These are phyloP conservation scores for Drosophila histrio DNA, from an alignment of 2,888 invertebrate species.

Conservation along the genomic window DNA sequence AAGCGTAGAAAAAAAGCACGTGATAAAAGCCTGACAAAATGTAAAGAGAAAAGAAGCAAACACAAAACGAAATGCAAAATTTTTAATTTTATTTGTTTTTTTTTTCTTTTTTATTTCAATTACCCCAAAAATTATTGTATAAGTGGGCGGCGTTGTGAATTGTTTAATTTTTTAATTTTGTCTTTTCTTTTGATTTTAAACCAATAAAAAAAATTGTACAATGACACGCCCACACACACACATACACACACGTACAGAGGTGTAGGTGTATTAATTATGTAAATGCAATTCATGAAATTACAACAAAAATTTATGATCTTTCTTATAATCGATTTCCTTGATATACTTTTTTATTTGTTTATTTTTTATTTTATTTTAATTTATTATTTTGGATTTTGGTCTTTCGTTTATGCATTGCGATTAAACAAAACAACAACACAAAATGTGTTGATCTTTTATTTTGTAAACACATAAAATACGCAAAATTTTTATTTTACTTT, in stretches of 20 bases:
- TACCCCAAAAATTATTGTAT: neutral
- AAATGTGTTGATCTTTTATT: slow-evolving; percentile 56
- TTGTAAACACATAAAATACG: slow-evolving; percentile 36
- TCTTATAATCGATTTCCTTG: neutral
- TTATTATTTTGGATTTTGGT: slow-evolving; percentile 9
- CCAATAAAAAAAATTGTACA: neutral
- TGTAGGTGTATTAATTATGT: neutral
- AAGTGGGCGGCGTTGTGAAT: slow-evolving; percentile 16
- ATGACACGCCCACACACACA: slow-evolving; percentile 31
- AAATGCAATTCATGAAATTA: slow-evolving; percentile 3
- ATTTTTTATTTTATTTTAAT: neutral
- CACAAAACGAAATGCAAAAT: slow-evolving; percentile 14
- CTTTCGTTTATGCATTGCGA: slow-evolving; percentile 25
- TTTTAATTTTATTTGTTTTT: neutral
- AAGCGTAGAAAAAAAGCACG: slow-evolving; percentile 30
- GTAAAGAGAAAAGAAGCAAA: slow-evolving; percentile 28
- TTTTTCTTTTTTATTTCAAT: neutral
- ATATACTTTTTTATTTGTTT: neutral
- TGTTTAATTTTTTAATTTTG: slow-evolving; percentile 16
- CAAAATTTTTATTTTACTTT: slow-evolving; percentile 35
- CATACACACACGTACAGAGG: no score
- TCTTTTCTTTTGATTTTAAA: slow-evolving; percentile 11
- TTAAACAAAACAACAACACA: slow-evolving; percentile 16
- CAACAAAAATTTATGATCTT: slow-evolving; percentile 5
- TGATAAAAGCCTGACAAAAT: slow-evolving; percentile 51